These are phyloP conservation scores for Ornithoptera priamus DNA, from an alignment of 2,888 invertebrate species.

Conservation along the genomic window DNA sequence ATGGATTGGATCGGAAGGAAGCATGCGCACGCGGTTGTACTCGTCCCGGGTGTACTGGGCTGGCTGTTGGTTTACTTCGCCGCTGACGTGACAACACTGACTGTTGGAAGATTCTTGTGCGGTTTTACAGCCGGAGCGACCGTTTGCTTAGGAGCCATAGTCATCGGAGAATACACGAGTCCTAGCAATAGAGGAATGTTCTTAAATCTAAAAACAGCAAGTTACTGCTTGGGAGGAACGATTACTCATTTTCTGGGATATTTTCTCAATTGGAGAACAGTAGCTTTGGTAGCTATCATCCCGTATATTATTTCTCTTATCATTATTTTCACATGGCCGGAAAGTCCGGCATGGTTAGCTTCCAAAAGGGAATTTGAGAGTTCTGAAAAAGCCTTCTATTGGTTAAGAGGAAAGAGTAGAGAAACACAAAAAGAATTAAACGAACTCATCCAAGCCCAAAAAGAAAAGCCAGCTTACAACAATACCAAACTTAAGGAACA, in stretches of 20 bases:
- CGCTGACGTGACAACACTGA: constrained; percentile 39
- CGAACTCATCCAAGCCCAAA: constrained; percentile 49
- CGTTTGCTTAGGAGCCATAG: constrained; percentile 49
- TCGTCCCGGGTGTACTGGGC: constrained; percentile 49
- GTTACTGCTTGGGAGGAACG: constrained; percentile 49
- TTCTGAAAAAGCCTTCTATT: constrained; percentile 72
- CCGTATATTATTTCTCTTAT: constrained; percentile 44
- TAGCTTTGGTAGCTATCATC: constrained; percentile 44
- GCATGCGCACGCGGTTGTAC: constrained; percentile 41
- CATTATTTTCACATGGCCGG: constrained; percentile 71
- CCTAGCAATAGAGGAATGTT: constrained; percentile 57
- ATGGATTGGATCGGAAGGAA: constrained; percentile 53
- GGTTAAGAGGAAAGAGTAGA: constrained; percentile 64
- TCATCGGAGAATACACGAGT: constrained; percentile 58
- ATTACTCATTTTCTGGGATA: constrained; percentile 46
- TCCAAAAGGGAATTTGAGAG: constrained; percentile 67
- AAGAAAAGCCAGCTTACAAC: constrained; percentile 33
- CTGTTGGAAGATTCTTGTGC: constrained; percentile 46
- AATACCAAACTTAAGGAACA: constrained; percentile 30
- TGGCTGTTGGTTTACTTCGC: constrained; percentile 51
- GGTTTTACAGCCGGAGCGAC: constrained; percentile 49
- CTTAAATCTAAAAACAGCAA: constrained; percentile 53
- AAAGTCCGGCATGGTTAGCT: constrained; percentile 82
- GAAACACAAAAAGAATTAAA: constrained; percentile 42
- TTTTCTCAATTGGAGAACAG: constrained; percentile 47